A percentile compares a stretch with the other conserved stretches of the same genome.
phyloP scores from a whole-genome alignment of 2,888 invertebrate genomes.

The Chymomyza amoena region DNA sequence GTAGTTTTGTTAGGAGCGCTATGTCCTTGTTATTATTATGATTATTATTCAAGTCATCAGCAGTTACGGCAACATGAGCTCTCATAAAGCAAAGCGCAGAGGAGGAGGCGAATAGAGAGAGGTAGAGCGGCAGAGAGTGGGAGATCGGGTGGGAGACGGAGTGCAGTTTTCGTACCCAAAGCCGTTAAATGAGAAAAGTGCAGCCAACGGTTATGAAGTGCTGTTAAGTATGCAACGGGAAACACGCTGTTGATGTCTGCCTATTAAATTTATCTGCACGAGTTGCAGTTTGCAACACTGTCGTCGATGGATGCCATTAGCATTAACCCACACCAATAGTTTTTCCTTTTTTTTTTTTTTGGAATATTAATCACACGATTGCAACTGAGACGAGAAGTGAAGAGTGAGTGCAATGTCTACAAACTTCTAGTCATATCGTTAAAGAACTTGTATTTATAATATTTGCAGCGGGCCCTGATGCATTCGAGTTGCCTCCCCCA shows the following conservation, averaged over 20 bases:
- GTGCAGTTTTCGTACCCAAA: not conserved
- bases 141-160: not conserved
- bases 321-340: not conserved
- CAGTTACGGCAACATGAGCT: conserved; percentile 40
- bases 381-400: not conserved
- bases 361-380: not conserved
- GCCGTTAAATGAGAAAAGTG: conserved; percentile 45
- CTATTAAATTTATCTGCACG: conserved; percentile 70
- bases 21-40: conserved; percentile 75
- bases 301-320: not conserved
- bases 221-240: conserved; percentile 47
- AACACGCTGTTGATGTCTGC: conserved; percentile 42
- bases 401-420: not conserved
- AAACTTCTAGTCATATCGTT: too few species aligned
- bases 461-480: conserved; percentile 22
- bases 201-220: conserved; percentile 57
- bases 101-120: not conserved
- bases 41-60: conserved; percentile 74
- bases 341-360: not conserved
- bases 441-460: conserved; percentile 28
- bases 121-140: too few species aligned
- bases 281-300: conserved; percentile 31
- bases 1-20: conserved; percentile 64
- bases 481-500: not conserved
- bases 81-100: conserved; percentile 54